Evolutionary conservation across 2,888 invertebrate genomes (phyloP), one percentile per base, ranked within the genome.

Genomic region (Pristionchus arcanus): DNA sequence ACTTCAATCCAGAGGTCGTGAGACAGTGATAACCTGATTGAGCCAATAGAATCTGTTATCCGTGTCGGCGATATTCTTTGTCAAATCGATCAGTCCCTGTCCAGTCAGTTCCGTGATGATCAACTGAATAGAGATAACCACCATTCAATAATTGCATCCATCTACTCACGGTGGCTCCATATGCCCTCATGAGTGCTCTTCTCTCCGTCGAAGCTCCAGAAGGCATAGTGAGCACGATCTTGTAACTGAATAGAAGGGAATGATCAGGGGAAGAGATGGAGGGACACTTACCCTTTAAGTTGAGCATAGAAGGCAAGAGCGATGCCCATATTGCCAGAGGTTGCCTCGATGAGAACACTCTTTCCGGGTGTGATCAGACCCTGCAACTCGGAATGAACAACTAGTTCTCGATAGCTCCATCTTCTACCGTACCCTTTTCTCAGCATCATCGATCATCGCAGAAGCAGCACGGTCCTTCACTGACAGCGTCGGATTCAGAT

Each of bases 261-360:
- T 49, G 66, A 83, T 66, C 81, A 84, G 25, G 42, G 16, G 15
- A 49, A 71, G 31, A 15, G 31, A 71, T 11, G 34, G 55, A 28
- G 25, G 19, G 28, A n/a, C 37, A 31, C 55, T 37, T 1, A 88
- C 87, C 87, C 87, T 55, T 88, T 88, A 31, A 88, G 31, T 21
- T 25, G 11, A n/a, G 87, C 87, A 21, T 53, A 71, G 87, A 88
- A 88, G 16, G 95, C 95, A 68, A 95, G 90, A 7, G 93, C 95
- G 81, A 95, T 94, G 68, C 95, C 95, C 92, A 94, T 94, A 90
- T 95, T 95, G 49, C 94, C 94, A 68, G 93, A 92, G 5, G 94
- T 94, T 19, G 93, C 92, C 88, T 94, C 94, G 88, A 94, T 92
- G 71, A 94, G 91, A 19, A 93, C 92, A 9, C 92, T 92, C 83